Evolutionary conservation across 2,797 vertebrate genomes (phyloP), one percentile per base, ranked within the genome.

Genomic region (Sebastes steindachneri): DNA sequence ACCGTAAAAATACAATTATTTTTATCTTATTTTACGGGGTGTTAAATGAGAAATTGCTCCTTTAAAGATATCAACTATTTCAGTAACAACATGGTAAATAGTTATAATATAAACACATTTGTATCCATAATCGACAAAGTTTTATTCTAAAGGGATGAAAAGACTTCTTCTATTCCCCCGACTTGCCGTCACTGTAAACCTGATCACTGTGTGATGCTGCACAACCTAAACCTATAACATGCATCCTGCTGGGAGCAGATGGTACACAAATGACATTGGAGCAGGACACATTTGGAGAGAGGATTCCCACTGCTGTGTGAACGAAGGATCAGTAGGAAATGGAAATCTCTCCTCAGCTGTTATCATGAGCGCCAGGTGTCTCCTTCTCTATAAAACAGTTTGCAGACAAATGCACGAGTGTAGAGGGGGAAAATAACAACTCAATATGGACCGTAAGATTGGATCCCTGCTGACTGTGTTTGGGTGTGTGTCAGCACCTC

Each of bases 201-300:
- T 29, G n/a, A 41, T 80, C 68, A 17, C 76, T 51, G 68, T 35
- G 51, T 79, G 59, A 54, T 7, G 67, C 60, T 41, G 31, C 62
- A 63, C n/a, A 25, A 41, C 28, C 51, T 31, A 54, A 68, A 72
- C 54, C 57, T 51, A 35, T 74, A 23, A 75, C 69, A 68, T 54
- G 41, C 66, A 1, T 37, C 70, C 83, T 59, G 72, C 15, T 84
- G 82, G 48, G 65, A 87, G 41, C 82, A 88, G 84, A 89, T 86
- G 88, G 85, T 25, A 55, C 26, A 57, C 12, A 78, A 80, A 37
- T 59, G 55, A 67, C 62, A 53, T 10, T 76, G 74, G 55, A 28
- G 31, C 59, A 12, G 63, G 33, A 75, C 17, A 62, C 33, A n/a
- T 62, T 77, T 9, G 29, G 55, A 71, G 68, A 58, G 35, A 68